Percentiles rank a stretch among this genome's conserved stretches.
Conservation (phyloP, 1,140 invertebrate species). For the Solenopsis fugax region DNA sequence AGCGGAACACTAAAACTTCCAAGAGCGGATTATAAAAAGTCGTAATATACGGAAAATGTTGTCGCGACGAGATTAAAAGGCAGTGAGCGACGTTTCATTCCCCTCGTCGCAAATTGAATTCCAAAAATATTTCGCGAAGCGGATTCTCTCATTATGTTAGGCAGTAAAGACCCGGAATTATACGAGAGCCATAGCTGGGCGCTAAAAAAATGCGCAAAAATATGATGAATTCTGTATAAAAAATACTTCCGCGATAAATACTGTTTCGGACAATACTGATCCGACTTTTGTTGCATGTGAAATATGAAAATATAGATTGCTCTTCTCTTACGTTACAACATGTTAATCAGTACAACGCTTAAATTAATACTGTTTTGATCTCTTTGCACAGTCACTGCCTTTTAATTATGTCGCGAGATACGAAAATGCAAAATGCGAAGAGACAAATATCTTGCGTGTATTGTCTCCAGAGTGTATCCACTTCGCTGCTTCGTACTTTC, state of each 20-base stretch:
- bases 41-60: neutral
- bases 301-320: conserved; percentile 3
- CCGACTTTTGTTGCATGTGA: neutral
- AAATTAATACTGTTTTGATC: conserved; percentile 2
- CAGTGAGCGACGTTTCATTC: neutral
- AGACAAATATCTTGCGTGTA: neutral
- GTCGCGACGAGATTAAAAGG: conserved; percentile 20
- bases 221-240: neutral
- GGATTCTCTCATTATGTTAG: neutral
- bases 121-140: neutral
- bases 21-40: neutral
- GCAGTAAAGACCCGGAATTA: neutral
- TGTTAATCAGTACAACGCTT: neutral
- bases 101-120: neutral
- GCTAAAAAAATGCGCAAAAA: neutral
- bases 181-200: neutral
- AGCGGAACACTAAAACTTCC: no score
- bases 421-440: neutral
- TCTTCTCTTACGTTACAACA: neutral
- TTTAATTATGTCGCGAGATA: conserved; percentile 14
- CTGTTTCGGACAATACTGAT: conserved; percentile 25
- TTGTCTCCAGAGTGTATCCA: neutral
- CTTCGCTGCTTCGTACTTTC: neutral
- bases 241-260: conserved; percentile 33
- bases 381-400: neutral